A percentile compares a stretch with the other conserved stretches of the same genome.
Conservation (phyloP, 2,113 vertebrate species). For the Daubentonia madagascariensis region DNA sequence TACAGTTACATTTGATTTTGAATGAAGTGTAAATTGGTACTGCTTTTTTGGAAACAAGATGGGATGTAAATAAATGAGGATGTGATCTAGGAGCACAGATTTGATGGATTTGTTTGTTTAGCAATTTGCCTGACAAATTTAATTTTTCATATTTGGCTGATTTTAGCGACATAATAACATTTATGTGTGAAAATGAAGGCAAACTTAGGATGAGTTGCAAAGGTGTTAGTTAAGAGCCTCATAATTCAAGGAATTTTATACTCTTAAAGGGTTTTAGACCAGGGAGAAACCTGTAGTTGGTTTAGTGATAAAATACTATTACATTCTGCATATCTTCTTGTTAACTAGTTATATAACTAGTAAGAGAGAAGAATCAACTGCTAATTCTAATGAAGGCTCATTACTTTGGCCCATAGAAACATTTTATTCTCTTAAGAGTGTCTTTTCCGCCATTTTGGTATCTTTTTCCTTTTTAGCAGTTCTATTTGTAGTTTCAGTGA, state of each 20-base stretch:
- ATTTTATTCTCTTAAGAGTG: not conserved
- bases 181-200: constrained; percentile 4
- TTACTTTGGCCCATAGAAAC: not conserved
- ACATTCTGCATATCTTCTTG: not conserved
- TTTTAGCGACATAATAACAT: constrained; percentile 1
- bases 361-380: not conserved
- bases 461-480: not conserved
- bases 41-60: not conserved
- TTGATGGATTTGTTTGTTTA: not conserved
- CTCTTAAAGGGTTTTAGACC: not conserved
- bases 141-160: not conserved
- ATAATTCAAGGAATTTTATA: not conserved
- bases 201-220: not conserved
- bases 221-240: not conserved
- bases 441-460: not conserved
- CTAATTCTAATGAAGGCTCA: not conserved
- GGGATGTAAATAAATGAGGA: not conserved
- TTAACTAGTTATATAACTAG: not conserved
- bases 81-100: not conserved
- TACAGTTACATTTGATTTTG: not conserved
- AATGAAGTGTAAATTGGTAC: not conserved
- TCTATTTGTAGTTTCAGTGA: constrained; percentile 10
- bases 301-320: not conserved
- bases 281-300: not conserved
- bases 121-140: not conserved